Evolutionary conservation across 2,888 invertebrate genomes (phyloP).

Genomic region (Quadroppia sp.): DNA sequence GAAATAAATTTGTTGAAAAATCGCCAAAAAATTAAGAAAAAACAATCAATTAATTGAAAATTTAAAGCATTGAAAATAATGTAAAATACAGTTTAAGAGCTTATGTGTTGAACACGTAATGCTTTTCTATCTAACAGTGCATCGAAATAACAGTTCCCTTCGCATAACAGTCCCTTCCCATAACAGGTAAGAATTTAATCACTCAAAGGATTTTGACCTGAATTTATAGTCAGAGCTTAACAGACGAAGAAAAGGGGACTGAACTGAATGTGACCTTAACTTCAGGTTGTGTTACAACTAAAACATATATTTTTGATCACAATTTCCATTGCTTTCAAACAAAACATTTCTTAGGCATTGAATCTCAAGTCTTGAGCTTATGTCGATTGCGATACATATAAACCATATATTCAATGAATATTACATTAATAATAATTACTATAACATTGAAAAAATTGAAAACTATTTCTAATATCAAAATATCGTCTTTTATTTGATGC

Average conservation of each 20-base stretch:
- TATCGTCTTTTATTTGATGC: no score
- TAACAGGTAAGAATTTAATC: constrained; percentile 15
- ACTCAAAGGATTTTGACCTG: constrained; percentile 12
- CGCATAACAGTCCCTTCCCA: not conserved
- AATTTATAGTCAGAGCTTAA: not conserved
- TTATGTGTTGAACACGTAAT: not conserved
- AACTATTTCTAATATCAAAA: not conserved
- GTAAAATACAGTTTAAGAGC: no score
- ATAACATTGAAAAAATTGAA: not conserved
- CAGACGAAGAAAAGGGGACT: constrained; percentile 10
- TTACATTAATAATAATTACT: no score
- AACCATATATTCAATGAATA: no score
- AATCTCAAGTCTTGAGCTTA: no score
- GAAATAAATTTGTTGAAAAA: not conserved
- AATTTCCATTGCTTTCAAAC: not conserved
- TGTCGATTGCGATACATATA: no score
- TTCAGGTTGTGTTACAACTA: not conserved
- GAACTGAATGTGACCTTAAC: constrained; percentile 30
- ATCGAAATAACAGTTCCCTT: not conserved
- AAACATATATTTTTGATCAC: no score
- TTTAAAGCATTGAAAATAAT: no score
- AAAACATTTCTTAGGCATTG: no score
- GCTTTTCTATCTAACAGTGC: not conserved
- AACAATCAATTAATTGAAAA: not conserved
- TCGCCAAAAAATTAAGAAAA: not conserved